Conservation (phyloP, 2,113 vertebrate species). For the Callaeas wilsoni region DNA sequence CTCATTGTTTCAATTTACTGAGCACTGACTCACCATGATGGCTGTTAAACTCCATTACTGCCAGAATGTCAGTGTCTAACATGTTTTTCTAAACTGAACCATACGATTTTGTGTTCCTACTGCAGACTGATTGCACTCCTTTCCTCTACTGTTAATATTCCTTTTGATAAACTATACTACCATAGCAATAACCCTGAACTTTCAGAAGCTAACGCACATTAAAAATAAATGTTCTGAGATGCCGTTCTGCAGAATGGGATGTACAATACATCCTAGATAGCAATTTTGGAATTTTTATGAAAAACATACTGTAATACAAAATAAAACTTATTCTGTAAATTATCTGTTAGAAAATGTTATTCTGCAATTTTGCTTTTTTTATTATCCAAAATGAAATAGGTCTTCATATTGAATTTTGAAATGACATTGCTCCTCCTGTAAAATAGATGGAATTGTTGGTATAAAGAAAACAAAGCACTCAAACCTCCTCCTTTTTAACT, state of each 20-base stretch:
- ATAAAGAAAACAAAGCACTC: conserved; percentile 8
- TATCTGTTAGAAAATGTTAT: conserved; percentile 31
- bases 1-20: neutral
- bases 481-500: neutral
- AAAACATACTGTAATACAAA: conserved; percentile 27
- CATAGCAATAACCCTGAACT: conserved; percentile 24
- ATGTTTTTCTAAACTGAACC: conserved; percentile 25
- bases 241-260: neutral
- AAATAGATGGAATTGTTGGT: neutral
- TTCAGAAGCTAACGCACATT: neutral
- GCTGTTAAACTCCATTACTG: neutral
- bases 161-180: conserved; percentile 33
- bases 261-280: neutral
- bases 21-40: neutral
- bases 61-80: neutral
- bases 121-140: neutral
- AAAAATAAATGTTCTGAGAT: conserved; percentile 25
- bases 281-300: conserved; percentile 33
- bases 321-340: conserved; percentile 34
- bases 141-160: conserved; percentile 37
- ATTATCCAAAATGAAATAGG: conserved; percentile 38
- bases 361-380: conserved; percentile 47
- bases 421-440: conserved; percentile 10
- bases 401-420: conserved; percentile 40
- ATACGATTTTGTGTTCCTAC: conserved; percentile 5